Percentiles rank a stretch among this genome's conserved stretches.
These are phyloP conservation scores for Cladorhizidae sp. DNA, from an alignment of 37 sponge, comb jelly and placozoan species.

Conservation along the genomic window DNA sequence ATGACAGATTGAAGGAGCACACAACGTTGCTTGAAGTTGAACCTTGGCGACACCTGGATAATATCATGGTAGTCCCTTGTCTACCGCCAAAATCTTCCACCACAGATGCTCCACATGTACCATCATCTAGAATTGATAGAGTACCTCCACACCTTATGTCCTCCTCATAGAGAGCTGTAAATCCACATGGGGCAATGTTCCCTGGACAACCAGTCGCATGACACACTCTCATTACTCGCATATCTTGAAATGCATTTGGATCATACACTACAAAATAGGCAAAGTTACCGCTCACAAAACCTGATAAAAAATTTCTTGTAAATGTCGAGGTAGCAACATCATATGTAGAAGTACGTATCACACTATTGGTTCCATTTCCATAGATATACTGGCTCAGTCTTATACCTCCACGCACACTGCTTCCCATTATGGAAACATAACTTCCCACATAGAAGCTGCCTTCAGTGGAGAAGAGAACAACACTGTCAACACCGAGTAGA, in stretches of 20 bases:
- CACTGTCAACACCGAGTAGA: neutral
- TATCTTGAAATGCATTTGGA: neutral
- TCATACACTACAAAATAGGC: conserved; percentile 18
- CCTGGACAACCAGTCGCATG: conserved; percentile 3
- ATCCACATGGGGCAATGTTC: neutral
- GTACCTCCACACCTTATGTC: neutral
- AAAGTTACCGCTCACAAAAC: conserved; percentile 12
- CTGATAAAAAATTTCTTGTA: conserved; percentile 1
- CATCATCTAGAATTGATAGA: neutral
- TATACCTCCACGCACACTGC: neutral
- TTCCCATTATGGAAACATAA: neutral
- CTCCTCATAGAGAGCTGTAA: conserved; percentile 27
- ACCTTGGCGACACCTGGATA: conserved; percentile 7
- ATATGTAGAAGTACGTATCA: neutral
- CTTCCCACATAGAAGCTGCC: conserved; percentile 34
- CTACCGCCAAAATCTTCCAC: conserved; percentile 24
- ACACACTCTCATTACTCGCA: conserved; percentile 30
- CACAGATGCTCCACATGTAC: conserved; percentile 28
- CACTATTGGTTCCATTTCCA: neutral
- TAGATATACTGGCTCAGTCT: conserved; percentile 1
- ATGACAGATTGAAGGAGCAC: conserved; percentile 1
- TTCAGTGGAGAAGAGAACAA: conserved; percentile 17
- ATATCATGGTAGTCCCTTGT: neutral
- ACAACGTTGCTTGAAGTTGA: neutral
- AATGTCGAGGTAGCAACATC: neutral